Evolutionary conservation across 2,113 vertebrate species (phyloP).

Genomic region (Narcine bancroftii): DNA sequence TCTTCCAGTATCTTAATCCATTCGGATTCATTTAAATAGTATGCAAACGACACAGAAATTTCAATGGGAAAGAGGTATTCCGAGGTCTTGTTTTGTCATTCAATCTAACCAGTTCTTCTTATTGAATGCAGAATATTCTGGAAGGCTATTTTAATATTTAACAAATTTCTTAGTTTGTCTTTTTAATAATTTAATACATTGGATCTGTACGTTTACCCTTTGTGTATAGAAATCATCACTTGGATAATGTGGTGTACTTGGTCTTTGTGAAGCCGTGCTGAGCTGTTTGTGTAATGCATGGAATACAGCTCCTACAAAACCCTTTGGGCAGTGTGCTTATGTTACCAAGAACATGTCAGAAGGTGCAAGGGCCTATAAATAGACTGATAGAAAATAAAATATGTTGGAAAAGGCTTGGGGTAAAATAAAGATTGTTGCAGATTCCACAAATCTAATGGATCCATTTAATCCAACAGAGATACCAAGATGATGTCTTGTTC

Average conservation of each 20-base stretch:
- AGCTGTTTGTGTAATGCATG: background rate
- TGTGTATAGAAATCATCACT: background rate
- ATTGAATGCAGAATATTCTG: background rate
- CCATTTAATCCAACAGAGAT: background rate
- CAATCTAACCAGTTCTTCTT: too few species aligned
- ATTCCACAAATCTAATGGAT: background rate
- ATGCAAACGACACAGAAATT: slow-evolving; percentile 6
- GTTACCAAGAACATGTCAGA: slow-evolving; percentile 4
- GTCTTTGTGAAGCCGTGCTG: background rate
- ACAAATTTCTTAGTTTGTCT: background rate
- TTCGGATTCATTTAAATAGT: slow-evolving; percentile 17
- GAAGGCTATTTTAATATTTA: background rate
- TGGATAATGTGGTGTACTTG: background rate
- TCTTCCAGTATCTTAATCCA: slow-evolving; percentile 35
- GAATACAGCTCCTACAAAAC: background rate
- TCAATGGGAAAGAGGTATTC: background rate
- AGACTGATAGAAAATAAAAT: background rate
- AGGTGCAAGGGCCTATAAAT: background rate
- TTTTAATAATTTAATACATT: background rate
- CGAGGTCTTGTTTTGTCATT: background rate
- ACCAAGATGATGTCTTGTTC: too few species aligned
- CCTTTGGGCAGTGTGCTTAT: too few species aligned
- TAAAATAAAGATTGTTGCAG: background rate
- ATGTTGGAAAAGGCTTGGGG: background rate
- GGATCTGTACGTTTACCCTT: background rate